Evolutionary conservation across 2,888 invertebrate species (phyloP).

Genomic region (Hypomecis atomaria): DNA sequence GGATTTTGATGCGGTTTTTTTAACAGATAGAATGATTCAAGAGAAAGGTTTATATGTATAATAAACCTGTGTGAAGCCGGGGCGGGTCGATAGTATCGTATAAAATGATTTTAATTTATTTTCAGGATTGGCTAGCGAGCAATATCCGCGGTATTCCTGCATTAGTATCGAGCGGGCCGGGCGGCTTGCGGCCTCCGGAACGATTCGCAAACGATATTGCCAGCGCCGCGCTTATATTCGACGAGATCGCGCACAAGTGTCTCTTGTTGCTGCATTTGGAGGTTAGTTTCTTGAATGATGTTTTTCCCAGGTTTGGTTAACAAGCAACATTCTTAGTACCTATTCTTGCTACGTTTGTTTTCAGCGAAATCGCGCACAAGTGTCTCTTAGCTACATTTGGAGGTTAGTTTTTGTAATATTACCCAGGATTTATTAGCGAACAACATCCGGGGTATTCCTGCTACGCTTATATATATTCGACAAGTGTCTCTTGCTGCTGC

Average conservation of each 20-base stretch:
- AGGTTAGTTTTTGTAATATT: too few species aligned
- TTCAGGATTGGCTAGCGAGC: conserved; percentile 89
- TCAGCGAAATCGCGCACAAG: too few species aligned
- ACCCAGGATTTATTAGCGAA: conserved; percentile 92
- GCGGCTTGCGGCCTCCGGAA: conserved; percentile 73
- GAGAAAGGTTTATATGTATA: too few species aligned
- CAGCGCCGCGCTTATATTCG: conserved; percentile 90
- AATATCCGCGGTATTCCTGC: conserved; percentile 64
- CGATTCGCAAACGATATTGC: conserved; percentile 87
- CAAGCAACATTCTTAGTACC: too few species aligned
- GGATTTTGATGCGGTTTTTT: too few species aligned
- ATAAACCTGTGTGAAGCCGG: too few species aligned
- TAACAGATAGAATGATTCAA: too few species aligned
- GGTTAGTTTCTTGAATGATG: conserved; percentile 84
- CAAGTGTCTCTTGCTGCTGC: conserved; percentile 95
- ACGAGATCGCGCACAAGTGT: conserved; percentile 95
- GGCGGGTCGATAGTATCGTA: too few species aligned
- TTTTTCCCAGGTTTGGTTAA: too few species aligned
- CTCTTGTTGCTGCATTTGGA: conserved; percentile 96
- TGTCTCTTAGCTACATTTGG: too few species aligned
- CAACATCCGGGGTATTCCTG: conserved; percentile 63
- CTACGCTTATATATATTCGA: conserved; percentile 92
- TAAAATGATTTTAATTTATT: too few species aligned
- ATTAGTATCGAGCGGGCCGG: conserved; percentile 46
- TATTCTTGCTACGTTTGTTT: too few species aligned